These are phyloP conservation scores for Lepidurus apus DNA, from an alignment of 1,140 invertebrate species.

Conservation along the genomic window DNA sequence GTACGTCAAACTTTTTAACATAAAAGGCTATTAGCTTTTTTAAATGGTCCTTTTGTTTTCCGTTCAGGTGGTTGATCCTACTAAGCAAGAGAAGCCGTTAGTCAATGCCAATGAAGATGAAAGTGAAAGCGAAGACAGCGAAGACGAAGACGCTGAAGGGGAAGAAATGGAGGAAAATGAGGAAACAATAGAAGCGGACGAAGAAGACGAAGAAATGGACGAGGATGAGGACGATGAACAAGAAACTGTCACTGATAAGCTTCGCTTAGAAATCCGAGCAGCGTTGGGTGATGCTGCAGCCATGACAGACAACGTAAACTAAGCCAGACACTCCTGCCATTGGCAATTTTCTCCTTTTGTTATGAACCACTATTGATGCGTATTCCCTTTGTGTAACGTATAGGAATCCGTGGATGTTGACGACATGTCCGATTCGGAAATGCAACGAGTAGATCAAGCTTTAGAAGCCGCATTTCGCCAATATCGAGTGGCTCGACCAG, in stretches of 20 bases:
- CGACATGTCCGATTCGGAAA: conserved; percentile 67
- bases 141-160: conserved; percentile 41
- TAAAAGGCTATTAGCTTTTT: not conserved
- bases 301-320: conserved; percentile 36
- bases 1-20: conserved; percentile 42
- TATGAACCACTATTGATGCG: no score
- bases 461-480: conserved; percentile 62
- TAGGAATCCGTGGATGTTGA: conserved; percentile 66
- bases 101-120: conserved; percentile 41
- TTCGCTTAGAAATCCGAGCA: conserved; percentile 44
- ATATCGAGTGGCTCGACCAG: conserved; percentile 49
- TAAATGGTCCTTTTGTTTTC: conserved; percentile 31
- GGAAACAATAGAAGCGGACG: conserved; percentile 48
- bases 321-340: not conserved
- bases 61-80: conserved; percentile 55
- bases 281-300: conserved; percentile 40
- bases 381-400: no score
- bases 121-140: conserved; percentile 39
- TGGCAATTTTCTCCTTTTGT: no score
- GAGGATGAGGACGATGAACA: conserved; percentile 45
- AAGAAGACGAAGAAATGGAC: conserved; percentile 42
- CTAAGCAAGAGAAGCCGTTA: conserved; percentile 56
- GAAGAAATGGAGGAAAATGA: conserved; percentile 42
- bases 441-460: conserved; percentile 61
- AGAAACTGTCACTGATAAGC: conserved; percentile 58